Base-by-base conservation (phyloP, 2,888 invertebrate genomes). In the Euzetes globulus region DNA sequence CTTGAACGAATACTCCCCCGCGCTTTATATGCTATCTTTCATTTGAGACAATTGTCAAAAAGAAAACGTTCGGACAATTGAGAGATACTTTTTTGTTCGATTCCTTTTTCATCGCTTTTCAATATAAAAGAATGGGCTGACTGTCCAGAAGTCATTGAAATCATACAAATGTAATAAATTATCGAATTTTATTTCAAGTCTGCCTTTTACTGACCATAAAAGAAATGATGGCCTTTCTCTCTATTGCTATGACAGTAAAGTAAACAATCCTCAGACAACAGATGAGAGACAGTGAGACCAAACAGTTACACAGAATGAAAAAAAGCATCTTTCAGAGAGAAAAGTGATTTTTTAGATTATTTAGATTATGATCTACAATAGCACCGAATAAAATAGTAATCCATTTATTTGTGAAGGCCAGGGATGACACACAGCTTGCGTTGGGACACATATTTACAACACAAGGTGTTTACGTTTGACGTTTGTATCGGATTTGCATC, bases 391-490 rank as follows among this genome's bases (percentile, higher is more conserved):
- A 63, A 27, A 63, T 63, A 63, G 19, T 63, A 63, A 63, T 63
- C 63, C 63, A 63, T 63, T 63, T 63, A 63, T 9, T 27, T 29
- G 13, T 29, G 1, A 25, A 15, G 33, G 17, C 63, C 63, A 63
- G 63, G n/a, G 63, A 63, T 63, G 63, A 63, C 63, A 63, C 63
- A 63, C 63, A 63, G 63, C 63, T 63, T 63, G 63, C 63, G 33
- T 29, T 63, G 7, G 27, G 63, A 29, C 15, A 63, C 33, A 29
- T n/a, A 33, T 63, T 29, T 63, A 17, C 29, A 63, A 29, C 63
- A 63, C 27, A 63, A 63, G 63, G 63, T 63, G 63, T 63, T 63
- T 63, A 63, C 63, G 29, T 63, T 55, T 63, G 63, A 63, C 63
- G 63, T 63, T 63, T 63, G 63, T 63, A 63, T 63, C 6, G 29